Evolutionary conservation across 1,140 invertebrate genomes (phyloP).

Genomic region (Argopecten irradians): DNA sequence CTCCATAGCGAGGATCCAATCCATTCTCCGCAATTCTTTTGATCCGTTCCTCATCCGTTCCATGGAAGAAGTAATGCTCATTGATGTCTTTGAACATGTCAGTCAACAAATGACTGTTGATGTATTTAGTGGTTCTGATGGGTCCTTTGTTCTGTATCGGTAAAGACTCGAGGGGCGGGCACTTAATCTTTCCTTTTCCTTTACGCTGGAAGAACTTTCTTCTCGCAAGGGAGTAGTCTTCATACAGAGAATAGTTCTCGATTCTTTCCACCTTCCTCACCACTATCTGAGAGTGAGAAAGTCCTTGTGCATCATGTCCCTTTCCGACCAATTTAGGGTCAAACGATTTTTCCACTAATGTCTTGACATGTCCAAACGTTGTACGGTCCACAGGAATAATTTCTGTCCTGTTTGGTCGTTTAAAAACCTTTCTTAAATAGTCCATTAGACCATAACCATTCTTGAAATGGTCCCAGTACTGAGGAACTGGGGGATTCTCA

Average conservation of each 20-base stretch:
- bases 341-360: slow-evolving; percentile 24
- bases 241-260: slow-evolving; percentile 29
- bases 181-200: neutral
- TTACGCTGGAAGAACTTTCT: slow-evolving; percentile 25
- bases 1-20: slow-evolving; percentile 42
- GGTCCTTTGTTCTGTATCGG: neutral
- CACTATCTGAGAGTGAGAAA: neutral
- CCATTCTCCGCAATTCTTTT: slow-evolving; percentile 45
- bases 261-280: slow-evolving; percentile 23
- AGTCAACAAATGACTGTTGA: neutral
- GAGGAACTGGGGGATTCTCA: slow-evolving; percentile 8
- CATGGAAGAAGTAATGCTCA: slow-evolving; percentile 54
- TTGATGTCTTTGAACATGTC: slow-evolving; percentile 44
- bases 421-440: neutral
- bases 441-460: slow-evolving; percentile 1
- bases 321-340: neutral
- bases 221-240: neutral
- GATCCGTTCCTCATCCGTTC: slow-evolving; percentile 43
- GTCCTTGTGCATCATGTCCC: neutral
- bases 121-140: slow-evolving; percentile 1
- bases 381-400: neutral
- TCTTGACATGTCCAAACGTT: neutral
- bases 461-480: slow-evolving; percentile 44
- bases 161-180: neutral
- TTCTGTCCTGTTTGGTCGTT: neutral